phyloP scores from a whole-genome alignment of 2,113 vertebrate species.

The Scartelaos histophorus region DNA sequence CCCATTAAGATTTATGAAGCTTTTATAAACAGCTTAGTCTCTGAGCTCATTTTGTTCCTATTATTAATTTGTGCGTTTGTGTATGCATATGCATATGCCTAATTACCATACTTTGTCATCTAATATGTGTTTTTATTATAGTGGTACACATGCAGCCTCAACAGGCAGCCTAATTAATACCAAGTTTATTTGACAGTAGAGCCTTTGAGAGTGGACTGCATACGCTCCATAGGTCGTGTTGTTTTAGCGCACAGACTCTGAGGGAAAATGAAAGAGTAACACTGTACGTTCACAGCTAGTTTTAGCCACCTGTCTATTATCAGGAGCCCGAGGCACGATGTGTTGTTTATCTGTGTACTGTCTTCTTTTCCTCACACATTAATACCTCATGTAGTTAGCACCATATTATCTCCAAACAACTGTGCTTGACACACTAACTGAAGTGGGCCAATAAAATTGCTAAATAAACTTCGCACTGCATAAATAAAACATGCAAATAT shows the following conservation, averaged over 20 bases:
- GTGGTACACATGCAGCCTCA: conserved; percentile 34
- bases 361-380: background rate
- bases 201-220: background rate
- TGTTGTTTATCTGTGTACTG: conserved; percentile 12
- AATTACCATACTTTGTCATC: conserved; percentile 54
- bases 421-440: background rate
- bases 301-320: conserved; percentile 13
- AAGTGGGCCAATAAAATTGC: conserved; percentile 11
- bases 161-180: conserved; percentile 47
- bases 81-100: conserved; percentile 31
- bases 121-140: conserved; percentile 46
- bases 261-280: background rate
- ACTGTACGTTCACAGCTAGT: background rate
- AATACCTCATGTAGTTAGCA: background rate
- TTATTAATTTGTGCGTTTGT: conserved; percentile 48
- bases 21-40: conserved; percentile 61
- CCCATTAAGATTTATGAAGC: conserved; percentile 69
- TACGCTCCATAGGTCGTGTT: background rate
- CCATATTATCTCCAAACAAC: background rate
- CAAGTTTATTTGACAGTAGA: conserved; percentile 28
- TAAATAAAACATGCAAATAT: conserved; percentile 22
- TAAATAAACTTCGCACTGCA: conserved; percentile 19
- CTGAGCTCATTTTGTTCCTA: conserved; percentile 47
- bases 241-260: background rate
- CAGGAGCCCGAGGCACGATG: conserved; percentile 4